Evolutionary conservation across 2,113 vertebrate genomes (phyloP), one percentile per base, ranked within the genome.

Genomic region (Malurus cyaneus): DNA sequence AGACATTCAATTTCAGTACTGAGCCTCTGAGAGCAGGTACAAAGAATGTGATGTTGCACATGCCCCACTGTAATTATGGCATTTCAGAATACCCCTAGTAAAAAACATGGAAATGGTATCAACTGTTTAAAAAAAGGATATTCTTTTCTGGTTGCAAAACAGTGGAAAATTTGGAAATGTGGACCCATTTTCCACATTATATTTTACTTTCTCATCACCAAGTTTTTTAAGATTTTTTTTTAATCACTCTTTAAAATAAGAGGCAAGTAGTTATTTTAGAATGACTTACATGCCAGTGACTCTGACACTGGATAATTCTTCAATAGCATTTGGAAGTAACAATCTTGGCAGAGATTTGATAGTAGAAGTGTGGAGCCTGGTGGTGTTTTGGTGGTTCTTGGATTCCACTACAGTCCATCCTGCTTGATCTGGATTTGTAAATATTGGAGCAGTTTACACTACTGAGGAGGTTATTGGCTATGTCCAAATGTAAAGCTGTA

Each of bases 361-460:
- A 49, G 78, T 28, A 71, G n/a, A 74, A 90, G 34, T 73, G 66
- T 62, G 86, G 89, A 96, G 69, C 80, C 77, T 5, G 2, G 29
- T 36, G 19, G 70, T 89, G 79, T 78, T 86, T 88, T 28, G 77
- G 7, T 84, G 94, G 90, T 77, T 96, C 89, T 62, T 88, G 67
- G 57, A 69, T 61, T 91, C 69, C 72, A 42, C 62, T 39, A 70
- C 69, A 94, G 79, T 59, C 90, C 50, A 21, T 86, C 62, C 85
- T 93, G 78, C 91, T 94, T 96, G 70, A 59, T 92, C 36, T 87
- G 91, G 73, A 42, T 83, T 93, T 87, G 47, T 70, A 96, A 93
- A 77, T 88, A 91, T 25, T 39, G 15, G 76, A 64, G 86, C 89
- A 80, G 84, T 80, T 94, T 92, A 47, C 50, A 42, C 90, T 72